Evolutionary conservation across 2,113 vertebrate species (phyloP), one percentile per base, ranked within the genome.

Genomic region (Brachypteracias leptosomus): DNA sequence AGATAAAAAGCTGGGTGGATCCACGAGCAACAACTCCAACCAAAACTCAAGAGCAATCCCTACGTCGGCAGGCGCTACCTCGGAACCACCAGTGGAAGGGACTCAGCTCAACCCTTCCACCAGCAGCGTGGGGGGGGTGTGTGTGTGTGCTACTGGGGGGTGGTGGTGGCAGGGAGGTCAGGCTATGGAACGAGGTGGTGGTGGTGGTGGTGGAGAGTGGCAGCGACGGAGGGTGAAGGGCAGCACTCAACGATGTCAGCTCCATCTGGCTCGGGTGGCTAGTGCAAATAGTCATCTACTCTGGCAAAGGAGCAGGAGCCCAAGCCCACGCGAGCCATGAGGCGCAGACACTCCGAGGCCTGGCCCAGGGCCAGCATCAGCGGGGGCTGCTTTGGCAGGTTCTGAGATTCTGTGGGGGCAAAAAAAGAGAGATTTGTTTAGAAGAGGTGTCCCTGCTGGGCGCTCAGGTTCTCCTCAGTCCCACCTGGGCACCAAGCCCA

Each of bases 261-360:
- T 93, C 95, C 70, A 6, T 89, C 95, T 83, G 76, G 94, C 91
- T 63, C 77, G 47, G 84, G 62, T 96, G 96, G 98, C 98, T 99
- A 99, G 99, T 99, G 99, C 99, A 99, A 99, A 98, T 99, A 99
- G 98, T 99, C 99, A 67, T 99, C 99, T 26, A 99, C 98, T 99
- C 99, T 99, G 99, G 99, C 99, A 85, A 99, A 99, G 93, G 99
- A 99, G 97, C 99, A 99, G 95, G 99, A 99, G 62, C 99, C 99
- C 91, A 99, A 98, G 76, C 99, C 99, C 70, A 99, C 99, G 3
- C 98, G 98, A 63, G 99, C 99, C 99, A 99, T 99, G 71, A 99
- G 99, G 97, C 99, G 99, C 93, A 99, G 98, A 95, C 99, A 99
- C 97, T 99, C 99, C 5, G 99, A 99, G 96, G 99, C 99, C 97